Base-by-base conservation (phyloP, 2,888 invertebrate genomes). In the Calephelis perditalis region DNA sequence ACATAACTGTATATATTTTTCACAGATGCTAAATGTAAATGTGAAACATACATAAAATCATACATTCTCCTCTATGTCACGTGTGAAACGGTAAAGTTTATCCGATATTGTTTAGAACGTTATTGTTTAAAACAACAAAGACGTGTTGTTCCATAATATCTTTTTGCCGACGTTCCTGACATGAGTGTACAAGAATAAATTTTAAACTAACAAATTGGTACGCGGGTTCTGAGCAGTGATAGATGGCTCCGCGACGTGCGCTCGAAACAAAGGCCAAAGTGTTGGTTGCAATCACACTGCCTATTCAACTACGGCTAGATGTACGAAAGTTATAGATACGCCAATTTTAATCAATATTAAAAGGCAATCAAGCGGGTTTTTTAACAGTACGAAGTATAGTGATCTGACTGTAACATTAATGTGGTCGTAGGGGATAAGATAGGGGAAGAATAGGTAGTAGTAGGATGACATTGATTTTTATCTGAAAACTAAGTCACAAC, bases 201-300 rank as follows among this genome's bases (percentile, higher is more conserved):
- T 76, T 73, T 75, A 71, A 71, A 77, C 75, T 81, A 81, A 84
- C 82, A 82, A 84, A 86, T 84, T 82, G 80, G 81, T 80, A 73
- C 74, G 73, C 73, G 67, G 70, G 72, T 49, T 49, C 74, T 72
- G 77, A 81, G 75, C 81, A 75, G 78, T 86, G 86, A 87, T 87
- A 79, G 85, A 88, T 87, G 82, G 74, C 71, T 68, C 66, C 68
- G 72, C 76, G 78, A 81, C 79, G 81, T 80, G 81, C 74, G 75
- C 71, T 76, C 75, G 74, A 82, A 86, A 87, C 86, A 86, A 86
- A 84, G 82, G 78, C 76, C 77, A 79, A 79, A 85, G 83, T 82
- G 84, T 81, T 83, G 78, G 79, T 78, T 79, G 83, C 84, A 86
- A 86, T 86, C 82, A 83, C 78, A 81, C 72, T 74, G 79, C 75